Evolutionary conservation across 2,797 vertebrate genomes (phyloP).

Genomic region (Mastacembelus armatus): DNA sequence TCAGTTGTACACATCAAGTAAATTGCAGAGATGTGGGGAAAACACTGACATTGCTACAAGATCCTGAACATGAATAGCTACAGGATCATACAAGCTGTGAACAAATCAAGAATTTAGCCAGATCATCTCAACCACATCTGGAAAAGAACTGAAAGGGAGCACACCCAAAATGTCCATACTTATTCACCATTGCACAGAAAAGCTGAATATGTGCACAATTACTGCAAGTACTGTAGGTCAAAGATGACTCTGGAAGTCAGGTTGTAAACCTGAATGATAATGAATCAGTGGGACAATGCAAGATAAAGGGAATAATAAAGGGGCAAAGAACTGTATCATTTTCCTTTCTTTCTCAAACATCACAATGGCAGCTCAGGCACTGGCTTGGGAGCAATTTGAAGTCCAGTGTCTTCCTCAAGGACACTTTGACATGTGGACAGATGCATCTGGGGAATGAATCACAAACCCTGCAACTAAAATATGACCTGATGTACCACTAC

Average conservation of each 20-base stretch:
- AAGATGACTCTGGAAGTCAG: not conserved
- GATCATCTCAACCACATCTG: not conserved
- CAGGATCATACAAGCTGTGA: not conserved
- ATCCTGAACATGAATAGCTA: not conserved
- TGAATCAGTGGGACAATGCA: not conserved
- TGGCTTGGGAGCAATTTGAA: not conserved
- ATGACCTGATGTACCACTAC: too few species aligned
- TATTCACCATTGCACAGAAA: not conserved
- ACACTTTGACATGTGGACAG: too few species aligned
- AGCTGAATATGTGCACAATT: not conserved
- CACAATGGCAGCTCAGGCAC: not conserved
- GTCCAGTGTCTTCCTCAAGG: too few species aligned
- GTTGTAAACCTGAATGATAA: slow-evolving; percentile 3
- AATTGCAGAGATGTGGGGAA: not conserved
- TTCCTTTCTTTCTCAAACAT: not conserved
- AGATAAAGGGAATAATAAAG: not conserved
- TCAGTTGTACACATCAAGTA: not conserved
- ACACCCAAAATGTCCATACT: not conserved
- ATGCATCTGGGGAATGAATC: too few species aligned
- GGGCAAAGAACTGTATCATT: not conserved
- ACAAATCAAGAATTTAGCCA: not conserved
- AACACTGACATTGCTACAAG: not conserved
- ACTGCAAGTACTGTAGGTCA: not conserved
- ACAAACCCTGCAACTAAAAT: too few species aligned
- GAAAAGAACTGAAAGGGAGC: not conserved